These are phyloP conservation scores for Drosophila percnosoma DNA, from an alignment of 2,888 invertebrate species.

Conservation along the genomic window DNA sequence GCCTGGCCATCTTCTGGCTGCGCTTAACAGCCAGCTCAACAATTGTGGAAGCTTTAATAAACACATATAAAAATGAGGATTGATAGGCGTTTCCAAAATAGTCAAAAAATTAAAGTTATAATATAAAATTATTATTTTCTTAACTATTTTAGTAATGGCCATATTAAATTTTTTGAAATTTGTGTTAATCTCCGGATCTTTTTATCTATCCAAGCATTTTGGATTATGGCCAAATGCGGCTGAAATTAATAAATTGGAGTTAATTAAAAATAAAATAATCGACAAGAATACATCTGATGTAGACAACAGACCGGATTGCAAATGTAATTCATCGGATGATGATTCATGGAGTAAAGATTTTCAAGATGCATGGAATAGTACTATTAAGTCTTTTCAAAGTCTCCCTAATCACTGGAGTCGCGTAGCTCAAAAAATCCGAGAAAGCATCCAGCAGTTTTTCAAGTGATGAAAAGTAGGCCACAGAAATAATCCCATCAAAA, in stretches of 20 bases:
- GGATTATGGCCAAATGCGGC: slow-evolving; percentile 15
- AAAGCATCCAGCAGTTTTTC: slow-evolving; percentile 28
- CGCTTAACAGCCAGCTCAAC: slow-evolving; percentile 90
- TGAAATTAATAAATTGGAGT: background rate
- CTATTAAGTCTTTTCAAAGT: slow-evolving; percentile 27
- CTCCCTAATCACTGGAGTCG: slow-evolving; percentile 47
- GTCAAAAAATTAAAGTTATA: slow-evolving; percentile 12
- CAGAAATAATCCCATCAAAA: background rate
- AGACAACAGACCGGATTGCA: background rate
- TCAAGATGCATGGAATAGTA: slow-evolving; percentile 29
- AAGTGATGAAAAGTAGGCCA: slow-evolving; percentile 37
- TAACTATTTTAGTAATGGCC: slow-evolving; percentile 35
- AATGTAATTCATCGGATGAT: slow-evolving; percentile 19
- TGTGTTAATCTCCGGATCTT: slow-evolving; percentile 23
- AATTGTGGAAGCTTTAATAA: slow-evolving; percentile 87
- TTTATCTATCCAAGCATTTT: slow-evolving; percentile 47
- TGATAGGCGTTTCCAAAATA: slow-evolving; percentile 15
- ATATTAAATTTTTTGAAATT: slow-evolving; percentile 32
- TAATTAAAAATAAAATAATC: background rate
- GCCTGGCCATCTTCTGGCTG: slow-evolving; percentile 85
- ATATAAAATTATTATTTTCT: background rate
- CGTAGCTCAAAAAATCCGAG: background rate
- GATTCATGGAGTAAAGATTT: slow-evolving; percentile 33
- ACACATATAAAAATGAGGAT: background rate
- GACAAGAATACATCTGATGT: background rate